Percentiles rank a stretch among this genome's conserved stretches.
phyloP scores from a whole-genome alignment of 2,113 vertebrate species.

The Pao palembangensis region DNA sequence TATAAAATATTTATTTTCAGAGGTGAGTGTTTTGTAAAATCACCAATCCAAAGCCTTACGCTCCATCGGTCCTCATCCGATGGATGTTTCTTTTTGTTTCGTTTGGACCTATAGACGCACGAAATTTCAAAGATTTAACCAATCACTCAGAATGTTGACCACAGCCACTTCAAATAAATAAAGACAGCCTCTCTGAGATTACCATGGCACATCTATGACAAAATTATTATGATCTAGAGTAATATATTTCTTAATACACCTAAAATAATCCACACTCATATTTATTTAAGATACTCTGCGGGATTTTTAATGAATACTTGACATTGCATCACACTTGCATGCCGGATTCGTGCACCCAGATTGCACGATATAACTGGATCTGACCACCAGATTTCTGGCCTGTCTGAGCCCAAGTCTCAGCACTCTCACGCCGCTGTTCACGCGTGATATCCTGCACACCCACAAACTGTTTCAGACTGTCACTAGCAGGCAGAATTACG shows the following conservation, averaged over 20 bases:
- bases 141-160: constrained; percentile 62
- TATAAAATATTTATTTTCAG: constrained; percentile 77
- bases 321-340: constrained; percentile 27
- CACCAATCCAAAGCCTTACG: constrained; percentile 83
- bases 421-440: constrained; percentile 49
- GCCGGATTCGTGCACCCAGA: constrained; percentile 23
- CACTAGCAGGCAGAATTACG: constrained; percentile 29
- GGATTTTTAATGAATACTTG: constrained; percentile 19
- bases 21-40: constrained; percentile 77
- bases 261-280: constrained; percentile 34
- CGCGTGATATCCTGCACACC: constrained; percentile 37
- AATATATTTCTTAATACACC: constrained; percentile 60
- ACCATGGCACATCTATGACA: constrained; percentile 32
- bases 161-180: constrained; percentile 40
- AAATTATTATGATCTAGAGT: constrained; percentile 53
- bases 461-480: constrained; percentile 19
- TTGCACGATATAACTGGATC: constrained; percentile 29
- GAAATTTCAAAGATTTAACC: constrained; percentile 61
- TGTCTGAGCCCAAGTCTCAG: constrained; percentile 50
- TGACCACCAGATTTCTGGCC: constrained; percentile 37
- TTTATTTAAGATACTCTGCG: constrained; percentile 12
- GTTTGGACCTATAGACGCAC: constrained; percentile 69
- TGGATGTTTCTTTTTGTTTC: constrained; percentile 53
- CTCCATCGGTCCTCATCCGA: constrained; percentile 58
- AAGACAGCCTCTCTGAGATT: constrained; percentile 54